A percentile compares a stretch with the other conserved stretches of the same genome.
phyloP scores from a whole-genome alignment of 1,140 invertebrate genomes.

The Maconellicoccus hirsutus region DNA sequence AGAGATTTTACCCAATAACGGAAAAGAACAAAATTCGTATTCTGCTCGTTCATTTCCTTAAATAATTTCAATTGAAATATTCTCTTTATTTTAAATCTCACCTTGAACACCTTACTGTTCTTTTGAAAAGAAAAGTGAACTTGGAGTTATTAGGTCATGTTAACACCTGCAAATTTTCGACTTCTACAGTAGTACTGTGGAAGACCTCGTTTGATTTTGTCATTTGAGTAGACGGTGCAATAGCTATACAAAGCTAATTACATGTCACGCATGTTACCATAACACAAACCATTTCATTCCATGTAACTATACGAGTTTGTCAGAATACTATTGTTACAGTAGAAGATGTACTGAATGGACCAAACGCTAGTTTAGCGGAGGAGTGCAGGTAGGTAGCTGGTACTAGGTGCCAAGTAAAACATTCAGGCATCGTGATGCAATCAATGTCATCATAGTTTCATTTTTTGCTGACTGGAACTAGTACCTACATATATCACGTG shows the following conservation, averaged over 20 bases:
- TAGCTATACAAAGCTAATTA: constrained; percentile 5
- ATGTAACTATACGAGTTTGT: background rate
- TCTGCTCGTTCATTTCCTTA: too few relatives aligned
- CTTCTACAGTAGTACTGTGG: background rate
- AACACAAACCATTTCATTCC: background rate
- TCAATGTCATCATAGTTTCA: background rate
- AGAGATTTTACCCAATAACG: too few relatives aligned
- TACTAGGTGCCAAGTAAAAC: background rate
- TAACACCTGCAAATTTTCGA: background rate
- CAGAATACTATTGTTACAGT: background rate
- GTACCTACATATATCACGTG: too few relatives aligned
- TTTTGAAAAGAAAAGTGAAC: background rate
- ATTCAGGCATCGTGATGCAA: background rate
- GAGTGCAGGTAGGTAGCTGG: background rate
- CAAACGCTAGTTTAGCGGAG: background rate
- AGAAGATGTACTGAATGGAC: background rate
- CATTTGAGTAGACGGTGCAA: background rate
- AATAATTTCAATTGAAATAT: too few relatives aligned
- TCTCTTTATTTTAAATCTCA: background rate
- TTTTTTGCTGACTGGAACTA: background rate
- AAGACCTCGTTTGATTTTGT: constrained; percentile 4
- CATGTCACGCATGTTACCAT: background rate
- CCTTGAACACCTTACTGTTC: background rate
- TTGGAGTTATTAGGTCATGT: background rate
- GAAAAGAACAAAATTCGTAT: too few relatives aligned